Conservation (phyloP, 2,113 vertebrate genomes). For the Sclerurus mexicanus region DNA sequence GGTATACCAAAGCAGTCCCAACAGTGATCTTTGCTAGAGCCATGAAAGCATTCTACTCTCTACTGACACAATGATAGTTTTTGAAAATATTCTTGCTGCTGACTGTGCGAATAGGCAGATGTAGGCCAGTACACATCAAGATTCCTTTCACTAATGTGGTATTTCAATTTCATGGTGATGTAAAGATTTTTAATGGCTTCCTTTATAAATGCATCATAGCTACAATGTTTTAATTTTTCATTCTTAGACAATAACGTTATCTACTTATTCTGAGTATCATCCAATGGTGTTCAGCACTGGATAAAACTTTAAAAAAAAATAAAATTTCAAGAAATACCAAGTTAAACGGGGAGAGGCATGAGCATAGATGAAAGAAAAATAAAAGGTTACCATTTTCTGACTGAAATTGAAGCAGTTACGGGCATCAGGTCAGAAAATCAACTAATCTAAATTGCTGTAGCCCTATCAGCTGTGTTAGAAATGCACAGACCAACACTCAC, state of each 20-base stretch:
- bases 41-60: constrained; percentile 1
- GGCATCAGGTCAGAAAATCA: neutral
- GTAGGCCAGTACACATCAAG: neutral
- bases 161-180: neutral
- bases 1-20: neutral
- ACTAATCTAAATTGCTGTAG: neutral
- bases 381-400: neutral
- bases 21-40: neutral
- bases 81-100: neutral
- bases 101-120: neutral
- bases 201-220: neutral
- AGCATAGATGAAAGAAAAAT: neutral
- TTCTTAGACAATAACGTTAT: neutral
- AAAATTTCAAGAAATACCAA: neutral
- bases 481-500: neutral
- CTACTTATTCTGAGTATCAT: neutral
- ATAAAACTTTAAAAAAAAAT: neutral
- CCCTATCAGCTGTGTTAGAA: neutral
- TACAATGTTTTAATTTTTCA: neutral
- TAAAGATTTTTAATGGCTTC: neutral
- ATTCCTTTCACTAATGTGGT: neutral
- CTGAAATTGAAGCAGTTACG: neutral
- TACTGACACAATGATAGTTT: neutral
- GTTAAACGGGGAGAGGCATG: neutral
- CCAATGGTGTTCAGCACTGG: neutral